These are phyloP conservation scores for Lasioglossum villosulum DNA, from an alignment of 2,888 invertebrate species.

Conservation along the genomic window DNA sequence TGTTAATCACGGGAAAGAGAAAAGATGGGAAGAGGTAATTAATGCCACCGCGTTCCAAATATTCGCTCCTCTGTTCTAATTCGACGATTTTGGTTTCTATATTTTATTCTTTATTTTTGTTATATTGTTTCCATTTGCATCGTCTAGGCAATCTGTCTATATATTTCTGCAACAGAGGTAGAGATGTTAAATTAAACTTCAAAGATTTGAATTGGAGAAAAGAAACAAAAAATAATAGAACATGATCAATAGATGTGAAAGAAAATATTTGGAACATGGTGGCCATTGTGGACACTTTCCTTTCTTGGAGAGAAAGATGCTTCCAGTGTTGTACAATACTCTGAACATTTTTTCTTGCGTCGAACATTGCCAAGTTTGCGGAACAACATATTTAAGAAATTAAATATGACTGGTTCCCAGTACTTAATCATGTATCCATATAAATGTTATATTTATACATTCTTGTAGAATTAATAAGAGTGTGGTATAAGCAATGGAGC, in stretches of 20 bases:
- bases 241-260: not conserved
- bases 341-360: slow-evolving; percentile 55
- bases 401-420: slow-evolving; percentile 77
- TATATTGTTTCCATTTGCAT: not conserved
- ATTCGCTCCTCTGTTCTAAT: not conserved
- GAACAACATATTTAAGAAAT: slow-evolving; percentile 78
- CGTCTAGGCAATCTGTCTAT: not conserved
- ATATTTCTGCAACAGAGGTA: not conserved
- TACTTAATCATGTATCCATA: slow-evolving; percentile 52
- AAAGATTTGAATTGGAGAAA: not conserved
- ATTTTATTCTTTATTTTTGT: not conserved
- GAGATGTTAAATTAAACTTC: not conserved
- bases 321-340: slow-evolving; percentile 76
- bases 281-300: slow-evolving; percentile 75
- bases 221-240: not conserved
- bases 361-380: slow-evolving; percentile 56
- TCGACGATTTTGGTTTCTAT: not conserved
- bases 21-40: slow-evolving; percentile 17
- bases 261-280: slow-evolving; percentile 44
- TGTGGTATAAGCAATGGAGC: slow-evolving; percentile 52
- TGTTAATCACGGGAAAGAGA: slow-evolving; percentile 30
- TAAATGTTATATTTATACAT: slow-evolving; percentile 70
- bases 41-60: slow-evolving; percentile 51
- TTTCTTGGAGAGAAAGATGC: slow-evolving; percentile 80
- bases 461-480: slow-evolving; percentile 58